phyloP scores from a whole-genome alignment of 2,113 vertebrate species.

The Hyperoodon ampullatus region DNA sequence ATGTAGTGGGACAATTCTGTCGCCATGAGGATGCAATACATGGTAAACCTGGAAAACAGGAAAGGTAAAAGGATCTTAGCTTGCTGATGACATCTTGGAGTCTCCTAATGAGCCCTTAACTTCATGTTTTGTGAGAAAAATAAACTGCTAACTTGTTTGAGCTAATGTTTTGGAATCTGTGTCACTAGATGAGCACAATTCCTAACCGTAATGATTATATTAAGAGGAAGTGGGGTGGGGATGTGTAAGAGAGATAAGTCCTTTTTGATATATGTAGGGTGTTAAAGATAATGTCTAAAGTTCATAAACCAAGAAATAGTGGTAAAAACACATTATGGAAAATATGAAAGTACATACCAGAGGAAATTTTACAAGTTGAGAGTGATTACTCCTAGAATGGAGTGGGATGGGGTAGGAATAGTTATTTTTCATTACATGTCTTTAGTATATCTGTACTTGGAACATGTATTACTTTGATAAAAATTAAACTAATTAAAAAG shows the following conservation, averaged over 20 bases:
- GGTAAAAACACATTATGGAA: slow-evolving; percentile 32
- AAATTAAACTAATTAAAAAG: not conserved
- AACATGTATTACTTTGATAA: slow-evolving; percentile 48
- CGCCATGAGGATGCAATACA: not conserved
- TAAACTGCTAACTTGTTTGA: not conserved
- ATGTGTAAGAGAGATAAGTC: not conserved
- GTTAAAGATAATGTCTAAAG: slow-evolving; percentile 41
- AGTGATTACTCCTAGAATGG: not conserved
- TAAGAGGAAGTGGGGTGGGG: not conserved
- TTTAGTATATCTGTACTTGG: slow-evolving; percentile 21
- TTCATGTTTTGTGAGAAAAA: slow-evolving; percentile 10
- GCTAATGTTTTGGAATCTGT: not conserved
- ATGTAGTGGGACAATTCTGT: not conserved
- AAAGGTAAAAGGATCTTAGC: not conserved
- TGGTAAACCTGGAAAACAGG: not conserved
- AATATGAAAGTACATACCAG: slow-evolving; percentile 39
- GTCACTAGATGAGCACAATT: not conserved
- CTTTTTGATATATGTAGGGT: slow-evolving; percentile 24
- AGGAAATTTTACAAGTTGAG: slow-evolving; percentile 52
- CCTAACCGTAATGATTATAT: not conserved
- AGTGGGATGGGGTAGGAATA: not conserved
- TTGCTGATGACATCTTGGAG: not conserved
- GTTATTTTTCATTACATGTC: slow-evolving; percentile 47
- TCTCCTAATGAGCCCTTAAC: not conserved
- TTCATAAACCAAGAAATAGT: slow-evolving; percentile 30